Evolutionary conservation across 2,797 vertebrate species (phyloP), one percentile per base, ranked within the genome.

Genomic region (Scarus forsteni): DNA sequence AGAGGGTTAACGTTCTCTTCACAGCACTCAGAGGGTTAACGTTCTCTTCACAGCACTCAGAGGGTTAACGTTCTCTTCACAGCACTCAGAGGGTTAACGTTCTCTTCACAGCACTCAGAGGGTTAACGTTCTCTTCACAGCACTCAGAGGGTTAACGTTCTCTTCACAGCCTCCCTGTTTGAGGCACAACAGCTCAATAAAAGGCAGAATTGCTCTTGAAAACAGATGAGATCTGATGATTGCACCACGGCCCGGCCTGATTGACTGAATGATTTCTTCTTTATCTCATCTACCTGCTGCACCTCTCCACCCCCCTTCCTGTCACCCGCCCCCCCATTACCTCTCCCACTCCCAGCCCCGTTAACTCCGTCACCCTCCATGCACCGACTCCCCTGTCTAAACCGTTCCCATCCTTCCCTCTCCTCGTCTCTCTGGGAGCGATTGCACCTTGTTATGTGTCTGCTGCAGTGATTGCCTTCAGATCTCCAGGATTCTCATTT

Each of bases 171-270:
- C 81, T 87, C 80, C 62, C 85, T 87, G 83, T 90, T 90, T 85
- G 84, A 87, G 86, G 79, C 91, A 90, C 88, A 93, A 93, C 93
- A 93, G 92, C 92, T 94, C 94, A 93, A 94, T 94, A 93, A 89
- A 90, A 85, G 89, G 84, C 80, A 85, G 89, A 87, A 92, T 91
- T 91, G 92, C 90, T 93, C 92, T 88, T 94, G 92, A 93, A 93
- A 94, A 85, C 91, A 93, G 93, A 94, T 92, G 93, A 94, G 92
- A 91, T 91, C 80, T 91, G 89, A 92, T 93, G 92, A 95, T 94
- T 95, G 93, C 89, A 78, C 70, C 52, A 9, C 53, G 35, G 88
- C 84, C 73, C n/a, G 58, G 80, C 58, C 88, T 93, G 93, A 93
- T 92, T 92, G 93, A 94, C 92, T 94, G 90, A 93, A 93, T 92